Evolutionary conservation across 1,140 invertebrate genomes (phyloP).

Genomic region (Calosoma granatense): DNA sequence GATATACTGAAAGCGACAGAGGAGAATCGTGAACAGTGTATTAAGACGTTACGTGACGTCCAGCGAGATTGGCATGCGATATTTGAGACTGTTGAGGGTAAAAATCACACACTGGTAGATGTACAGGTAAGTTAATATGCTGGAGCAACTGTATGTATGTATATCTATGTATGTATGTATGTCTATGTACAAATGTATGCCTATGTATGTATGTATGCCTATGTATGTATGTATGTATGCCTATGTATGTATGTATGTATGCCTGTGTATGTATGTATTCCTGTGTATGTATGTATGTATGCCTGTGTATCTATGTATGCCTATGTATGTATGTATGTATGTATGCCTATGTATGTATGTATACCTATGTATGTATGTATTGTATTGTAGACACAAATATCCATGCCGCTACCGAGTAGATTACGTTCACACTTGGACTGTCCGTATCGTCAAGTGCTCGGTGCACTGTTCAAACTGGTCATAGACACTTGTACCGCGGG

Average conservation of each 20-base stretch:
- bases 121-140: background rate
- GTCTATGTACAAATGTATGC: constrained; percentile 18
- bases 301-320: too few relatives aligned
- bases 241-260: background rate
- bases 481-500: background rate
- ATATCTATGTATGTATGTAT: background rate
- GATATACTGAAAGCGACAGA: constrained; percentile 22
- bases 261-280: background rate
- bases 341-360: background rate
- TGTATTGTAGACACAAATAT: constrained; percentile 18
- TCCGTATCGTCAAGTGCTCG: background rate
- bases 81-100: background rate
- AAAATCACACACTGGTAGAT: background rate
- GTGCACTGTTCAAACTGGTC: background rate
- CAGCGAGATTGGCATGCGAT: background rate
- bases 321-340: background rate
- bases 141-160: background rate
- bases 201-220: constrained; percentile 22
- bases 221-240: background rate
- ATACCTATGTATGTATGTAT: background rate
- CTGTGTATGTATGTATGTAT: constrained; percentile 20
- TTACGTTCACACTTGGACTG: background rate
- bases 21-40: constrained; percentile 1
- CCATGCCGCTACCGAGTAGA: constrained; percentile 16
- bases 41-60: constrained; percentile 11